A percentile compares a stretch with the other conserved stretches of the same genome.
These are phyloP conservation scores for Amphipoea oculea DNA, from an alignment of 2,888 invertebrate species.

Conservation along the genomic window DNA sequence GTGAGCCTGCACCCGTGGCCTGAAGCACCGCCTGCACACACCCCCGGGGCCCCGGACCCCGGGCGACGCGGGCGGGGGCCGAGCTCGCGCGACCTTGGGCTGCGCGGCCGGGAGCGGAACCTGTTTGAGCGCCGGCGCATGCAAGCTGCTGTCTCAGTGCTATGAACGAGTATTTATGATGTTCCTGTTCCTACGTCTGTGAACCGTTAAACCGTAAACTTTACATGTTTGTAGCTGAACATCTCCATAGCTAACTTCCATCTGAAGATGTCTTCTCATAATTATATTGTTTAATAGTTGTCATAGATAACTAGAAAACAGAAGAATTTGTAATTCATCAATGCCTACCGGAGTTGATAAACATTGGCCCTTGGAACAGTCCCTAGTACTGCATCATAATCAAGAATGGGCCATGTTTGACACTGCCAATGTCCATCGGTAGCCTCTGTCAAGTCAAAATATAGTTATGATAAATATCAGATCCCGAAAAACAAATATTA, in stretches of 20 bases:
- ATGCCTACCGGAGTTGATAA: background rate
- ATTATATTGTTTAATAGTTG: background rate
- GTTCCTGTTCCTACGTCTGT: background rate
- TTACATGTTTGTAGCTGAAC: background rate
- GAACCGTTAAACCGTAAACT: background rate
- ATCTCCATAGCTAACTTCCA: background rate
- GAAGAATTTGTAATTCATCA: background rate
- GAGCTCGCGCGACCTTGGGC: no score
- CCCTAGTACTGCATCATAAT: background rate
- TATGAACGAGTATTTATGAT: background rate
- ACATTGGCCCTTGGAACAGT: background rate
- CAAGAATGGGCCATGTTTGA: background rate
- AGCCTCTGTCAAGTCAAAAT: background rate
- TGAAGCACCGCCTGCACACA: no score
- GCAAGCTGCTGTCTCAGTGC: background rate
- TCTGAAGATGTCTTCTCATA: background rate
- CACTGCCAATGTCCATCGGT: background rate
- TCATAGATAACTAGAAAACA: background rate
- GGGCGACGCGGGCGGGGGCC: no score
- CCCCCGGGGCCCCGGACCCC: no score
- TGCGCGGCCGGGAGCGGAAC: no score
- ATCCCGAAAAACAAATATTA: background rate
- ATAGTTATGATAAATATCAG: background rate
- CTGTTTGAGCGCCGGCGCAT: no score
- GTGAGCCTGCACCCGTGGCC: no score